Evolutionary conservation across 37 sponge, comb jelly and placozoan species (phyloP).

Genomic region (Cliona cf. orientalis): DNA sequence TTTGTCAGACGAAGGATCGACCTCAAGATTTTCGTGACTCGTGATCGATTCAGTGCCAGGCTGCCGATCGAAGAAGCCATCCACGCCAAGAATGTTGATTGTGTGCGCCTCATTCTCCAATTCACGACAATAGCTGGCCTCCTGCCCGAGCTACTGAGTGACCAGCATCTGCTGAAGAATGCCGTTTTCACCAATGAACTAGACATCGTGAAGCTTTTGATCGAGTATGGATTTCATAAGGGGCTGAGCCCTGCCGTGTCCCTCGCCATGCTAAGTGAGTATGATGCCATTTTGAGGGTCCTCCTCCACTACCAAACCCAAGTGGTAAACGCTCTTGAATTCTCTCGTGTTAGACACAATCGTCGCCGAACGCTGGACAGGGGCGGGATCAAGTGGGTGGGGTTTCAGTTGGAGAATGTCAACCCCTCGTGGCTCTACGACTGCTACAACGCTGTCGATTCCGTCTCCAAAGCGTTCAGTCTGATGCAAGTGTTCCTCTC

Average conservation of each 20-base stretch:
- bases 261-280: constrained; percentile 13
- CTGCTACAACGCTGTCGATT: constrained; percentile 22
- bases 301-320: constrained; percentile 67
- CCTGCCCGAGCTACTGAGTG: constrained; percentile 13
- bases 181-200: constrained; percentile 39
- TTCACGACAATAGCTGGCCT: not conserved
- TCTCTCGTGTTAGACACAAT: constrained; percentile 1
- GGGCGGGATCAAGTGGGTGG: constrained; percentile 44
- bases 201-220: constrained; percentile 42
- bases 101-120: constrained; percentile 42
- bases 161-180: constrained; percentile 18
- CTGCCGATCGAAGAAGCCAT: constrained; percentile 62
- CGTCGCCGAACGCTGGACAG: not conserved
- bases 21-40: constrained; percentile 12
- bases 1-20: constrained; percentile 5
- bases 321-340: constrained; percentile 22
- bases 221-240: constrained; percentile 44
- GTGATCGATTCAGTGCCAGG: constrained; percentile 8
- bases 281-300: constrained; percentile 9
- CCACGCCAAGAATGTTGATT: constrained; percentile 1
- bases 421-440: constrained; percentile 30
- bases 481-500: not conserved
- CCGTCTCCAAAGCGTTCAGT: constrained; percentile 21
- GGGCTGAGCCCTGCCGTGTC: constrained; percentile 37
- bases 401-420: constrained; percentile 33